A percentile compares a stretch with the other conserved stretches of the same genome.
Evolutionary conservation across 2,888 invertebrate genomes (phyloP).

Genomic region (Hirtodrosophila trivittata): DNA sequence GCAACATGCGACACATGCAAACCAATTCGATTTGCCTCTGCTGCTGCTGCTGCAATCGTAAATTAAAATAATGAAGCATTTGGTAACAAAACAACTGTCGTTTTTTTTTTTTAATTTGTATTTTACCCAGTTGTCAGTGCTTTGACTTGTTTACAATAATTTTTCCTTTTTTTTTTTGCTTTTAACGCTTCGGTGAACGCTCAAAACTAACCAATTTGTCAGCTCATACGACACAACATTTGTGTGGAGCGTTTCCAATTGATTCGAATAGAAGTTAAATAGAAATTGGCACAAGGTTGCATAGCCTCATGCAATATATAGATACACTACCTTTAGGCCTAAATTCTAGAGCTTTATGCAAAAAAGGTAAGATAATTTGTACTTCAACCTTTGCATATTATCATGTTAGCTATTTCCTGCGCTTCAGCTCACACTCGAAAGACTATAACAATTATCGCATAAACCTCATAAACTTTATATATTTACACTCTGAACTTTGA

Average conservation of each 20-base stretch:
- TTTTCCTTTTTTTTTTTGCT: conserved; percentile 35
- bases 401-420: too few species aligned
- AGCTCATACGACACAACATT: too few species aligned
- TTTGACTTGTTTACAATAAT: conserved; percentile 44
- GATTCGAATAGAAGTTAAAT: background rate
- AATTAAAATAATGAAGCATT: too few species aligned
- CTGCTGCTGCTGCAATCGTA: conserved; percentile 29
- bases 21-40: conserved; percentile 51
- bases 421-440: conserved; percentile 26
- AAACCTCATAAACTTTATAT: conserved; percentile 49
- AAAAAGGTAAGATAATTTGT: too few species aligned
- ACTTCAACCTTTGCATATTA: too few species aligned
- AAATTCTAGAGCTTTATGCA: conserved; percentile 8
- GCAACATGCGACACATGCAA: conserved; percentile 46
- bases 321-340: too few species aligned
- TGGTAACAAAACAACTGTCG: background rate
- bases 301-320: too few species aligned
- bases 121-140: too few species aligned
- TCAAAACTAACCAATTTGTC: conserved; percentile 50
- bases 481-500: conserved; percentile 69
- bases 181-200: conserved; percentile 58
- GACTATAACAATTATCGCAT: conserved; percentile 59
- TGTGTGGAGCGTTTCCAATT: conserved; percentile 10
- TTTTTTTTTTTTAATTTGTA: background rate
- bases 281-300: background rate